These are phyloP conservation scores for Pseudochaenichthys georgianus DNA, from an alignment of 2,797 vertebrate species.

Conservation along the genomic window DNA sequence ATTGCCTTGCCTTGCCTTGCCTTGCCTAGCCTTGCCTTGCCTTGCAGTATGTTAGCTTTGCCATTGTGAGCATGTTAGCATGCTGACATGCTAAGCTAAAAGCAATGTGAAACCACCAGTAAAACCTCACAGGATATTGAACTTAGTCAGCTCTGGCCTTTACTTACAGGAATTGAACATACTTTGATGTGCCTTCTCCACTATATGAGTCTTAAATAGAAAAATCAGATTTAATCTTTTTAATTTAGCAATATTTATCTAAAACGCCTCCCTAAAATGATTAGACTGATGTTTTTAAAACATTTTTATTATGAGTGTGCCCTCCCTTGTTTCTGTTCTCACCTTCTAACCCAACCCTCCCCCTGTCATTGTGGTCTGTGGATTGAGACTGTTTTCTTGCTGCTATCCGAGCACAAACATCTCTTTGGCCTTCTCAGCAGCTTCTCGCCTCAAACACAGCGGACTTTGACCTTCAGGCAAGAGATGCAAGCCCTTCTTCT, in stretches of 20 bases:
- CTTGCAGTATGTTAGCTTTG: background rate
- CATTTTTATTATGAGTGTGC: background rate
- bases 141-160: conserved; percentile 9
- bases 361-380: conserved; percentile 28
- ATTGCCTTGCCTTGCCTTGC: too few species aligned
- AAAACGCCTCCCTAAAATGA: background rate
- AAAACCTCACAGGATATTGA: conserved; percentile 7
- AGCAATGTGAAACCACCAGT: background rate
- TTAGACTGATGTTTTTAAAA: background rate
- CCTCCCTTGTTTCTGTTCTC: conserved; percentile 48
- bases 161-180: conserved; percentile 6
- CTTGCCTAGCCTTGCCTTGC: too few species aligned
- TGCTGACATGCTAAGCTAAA: background rate
- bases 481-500: background rate
- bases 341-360: conserved; percentile 29
- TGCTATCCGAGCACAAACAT: conserved; percentile 42
- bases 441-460: conserved; percentile 32
- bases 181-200: background rate
- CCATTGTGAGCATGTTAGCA: background rate
- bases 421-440: conserved; percentile 21
- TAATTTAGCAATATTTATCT: background rate
- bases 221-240: background rate
- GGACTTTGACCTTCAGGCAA: conserved; percentile 64
- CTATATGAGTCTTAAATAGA: background rate
- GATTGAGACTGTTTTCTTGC: conserved; percentile 39